A percentile compares a stretch with the other conserved stretches of the same genome.
Evolutionary conservation across 2,888 invertebrate genomes (phyloP).

Genomic region (Meganola albula): DNA sequence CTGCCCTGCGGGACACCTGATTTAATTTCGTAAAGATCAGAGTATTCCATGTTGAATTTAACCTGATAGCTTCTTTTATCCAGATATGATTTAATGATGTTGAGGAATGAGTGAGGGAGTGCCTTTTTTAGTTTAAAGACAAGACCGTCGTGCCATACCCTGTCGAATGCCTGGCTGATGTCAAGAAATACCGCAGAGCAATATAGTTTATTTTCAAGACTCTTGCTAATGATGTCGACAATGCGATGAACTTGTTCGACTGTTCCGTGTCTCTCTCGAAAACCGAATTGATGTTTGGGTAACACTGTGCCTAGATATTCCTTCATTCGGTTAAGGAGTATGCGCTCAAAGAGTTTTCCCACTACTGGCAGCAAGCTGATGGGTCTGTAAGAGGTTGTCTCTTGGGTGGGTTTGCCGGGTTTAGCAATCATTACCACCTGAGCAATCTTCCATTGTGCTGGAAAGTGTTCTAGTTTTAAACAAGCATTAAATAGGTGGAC

Average conservation of each 20-base stretch:
- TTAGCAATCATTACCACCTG: slow-evolving; percentile 7
- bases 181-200: slow-evolving; percentile 8
- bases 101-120: too few relatives aligned
- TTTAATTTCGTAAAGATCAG: too few relatives aligned
- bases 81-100: too few relatives aligned
- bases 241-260: too few relatives aligned
- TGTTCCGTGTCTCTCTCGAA: slow-evolving; percentile 7
- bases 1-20: too few relatives aligned
- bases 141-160: too few relatives aligned
- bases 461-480: background rate
- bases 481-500: too few relatives aligned
- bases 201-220: slow-evolving; percentile 5
- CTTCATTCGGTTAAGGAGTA: slow-evolving; percentile 6
- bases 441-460: background rate
- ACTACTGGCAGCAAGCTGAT: slow-evolving; percentile 9
- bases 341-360: slow-evolving; percentile 8
- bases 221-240: slow-evolving; percentile 2
- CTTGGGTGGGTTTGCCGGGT: slow-evolving; percentile 7
- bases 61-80: too few relatives aligned
- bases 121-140: background rate
- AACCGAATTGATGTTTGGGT: slow-evolving; percentile 12
- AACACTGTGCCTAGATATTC: slow-evolving; percentile 2
- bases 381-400: slow-evolving; percentile 8
- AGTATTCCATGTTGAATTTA: too few relatives aligned
- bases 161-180: slow-evolving; percentile 7